Conservation (phyloP, 2,113 vertebrate species). For the Nothobranchius kuhntae region DNA sequence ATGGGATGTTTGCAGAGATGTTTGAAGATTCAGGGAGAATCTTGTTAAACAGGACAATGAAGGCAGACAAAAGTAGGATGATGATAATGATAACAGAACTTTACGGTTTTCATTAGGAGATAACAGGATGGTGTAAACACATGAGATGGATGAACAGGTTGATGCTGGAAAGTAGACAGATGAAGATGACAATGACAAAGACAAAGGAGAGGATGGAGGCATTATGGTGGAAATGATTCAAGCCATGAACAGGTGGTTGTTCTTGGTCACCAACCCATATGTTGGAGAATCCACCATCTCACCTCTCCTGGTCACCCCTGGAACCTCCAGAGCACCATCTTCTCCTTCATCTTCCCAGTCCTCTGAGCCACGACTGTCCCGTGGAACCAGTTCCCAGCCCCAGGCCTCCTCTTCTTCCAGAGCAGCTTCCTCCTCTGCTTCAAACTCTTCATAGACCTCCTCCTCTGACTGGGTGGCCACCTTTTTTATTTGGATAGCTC, state of each 20-base stretch:
- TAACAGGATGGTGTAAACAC: slow-evolving; percentile 1
- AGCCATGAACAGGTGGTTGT: slow-evolving; percentile 53
- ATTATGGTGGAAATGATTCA: slow-evolving; percentile 63
- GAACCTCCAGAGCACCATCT: slow-evolving; percentile 81
- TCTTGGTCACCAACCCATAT: slow-evolving; percentile 62
- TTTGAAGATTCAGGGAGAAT: no score
- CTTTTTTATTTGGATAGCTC: slow-evolving; percentile 76
- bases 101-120: neutral
- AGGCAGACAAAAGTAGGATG: neutral
- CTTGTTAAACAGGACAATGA: slow-evolving; percentile 5
- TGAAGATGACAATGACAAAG: slow-evolving; percentile 22
- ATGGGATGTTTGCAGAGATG: neutral
- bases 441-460: slow-evolving; percentile 71
- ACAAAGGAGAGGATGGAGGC: slow-evolving; percentile 54
- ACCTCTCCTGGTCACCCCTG: slow-evolving; percentile 86
- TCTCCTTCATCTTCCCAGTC: slow-evolving; percentile 78
- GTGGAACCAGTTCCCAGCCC: slow-evolving; percentile 79
- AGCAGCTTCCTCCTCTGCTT: slow-evolving; percentile 38
- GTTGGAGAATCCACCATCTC: slow-evolving; percentile 77
- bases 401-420: slow-evolving; percentile 72
- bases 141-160: slow-evolving; percentile 7
- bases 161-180: slow-evolving; percentile 9
- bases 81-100: neutral
- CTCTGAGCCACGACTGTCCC: slow-evolving; percentile 72
- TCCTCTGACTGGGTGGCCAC: slow-evolving; percentile 77